Conservation (phyloP, 2,888 invertebrate genomes). For the Callyntrura guangdongensis region DNA sequence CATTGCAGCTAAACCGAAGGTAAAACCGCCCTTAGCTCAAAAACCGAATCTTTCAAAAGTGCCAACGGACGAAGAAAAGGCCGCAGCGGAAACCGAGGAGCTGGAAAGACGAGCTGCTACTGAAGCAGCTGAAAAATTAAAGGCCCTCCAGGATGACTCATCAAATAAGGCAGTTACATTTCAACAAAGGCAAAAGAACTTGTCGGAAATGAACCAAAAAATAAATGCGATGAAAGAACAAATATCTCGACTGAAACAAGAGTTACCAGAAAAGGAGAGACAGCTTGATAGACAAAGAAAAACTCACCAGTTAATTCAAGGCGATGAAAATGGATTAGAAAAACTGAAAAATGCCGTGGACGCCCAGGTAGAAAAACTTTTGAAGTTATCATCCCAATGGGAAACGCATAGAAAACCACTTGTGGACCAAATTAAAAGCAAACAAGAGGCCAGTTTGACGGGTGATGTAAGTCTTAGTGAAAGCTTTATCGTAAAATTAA, state of each 20-base stretch:
- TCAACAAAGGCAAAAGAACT: constrained; percentile 75
- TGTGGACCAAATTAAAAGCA: constrained; percentile 88
- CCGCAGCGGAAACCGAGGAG: constrained; percentile 51
- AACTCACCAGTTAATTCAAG: constrained; percentile 80
- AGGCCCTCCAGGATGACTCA: constrained; percentile 80
- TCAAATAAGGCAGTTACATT: constrained; percentile 74
- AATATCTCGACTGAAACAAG: constrained; percentile 65
- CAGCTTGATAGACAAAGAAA: constrained; percentile 79
- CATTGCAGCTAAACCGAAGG: constrained; percentile 80
- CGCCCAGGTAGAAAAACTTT: constrained; percentile 89
- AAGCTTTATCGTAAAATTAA: too few species aligned
- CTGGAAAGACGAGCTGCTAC: constrained; percentile 65
- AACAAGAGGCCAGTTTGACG: constrained; percentile 86
- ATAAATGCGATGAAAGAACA: constrained; percentile 71
- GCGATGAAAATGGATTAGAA: constrained; percentile 81
- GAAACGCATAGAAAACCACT: constrained; percentile 90
- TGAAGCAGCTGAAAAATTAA: constrained; percentile 72
- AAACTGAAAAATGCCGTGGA: constrained; percentile 86
- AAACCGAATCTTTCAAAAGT: constrained; percentile 78
- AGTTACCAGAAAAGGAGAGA: constrained; percentile 80
- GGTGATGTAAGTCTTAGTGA: constrained; percentile 84
- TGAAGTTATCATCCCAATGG: constrained; percentile 91
- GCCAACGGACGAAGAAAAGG: constrained; percentile 52
- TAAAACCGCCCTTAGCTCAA: constrained; percentile 81
- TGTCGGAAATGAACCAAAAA: constrained; percentile 62